Conservation (phyloP, 2,888 invertebrate genomes). For the Athripsodes cinereus region DNA sequence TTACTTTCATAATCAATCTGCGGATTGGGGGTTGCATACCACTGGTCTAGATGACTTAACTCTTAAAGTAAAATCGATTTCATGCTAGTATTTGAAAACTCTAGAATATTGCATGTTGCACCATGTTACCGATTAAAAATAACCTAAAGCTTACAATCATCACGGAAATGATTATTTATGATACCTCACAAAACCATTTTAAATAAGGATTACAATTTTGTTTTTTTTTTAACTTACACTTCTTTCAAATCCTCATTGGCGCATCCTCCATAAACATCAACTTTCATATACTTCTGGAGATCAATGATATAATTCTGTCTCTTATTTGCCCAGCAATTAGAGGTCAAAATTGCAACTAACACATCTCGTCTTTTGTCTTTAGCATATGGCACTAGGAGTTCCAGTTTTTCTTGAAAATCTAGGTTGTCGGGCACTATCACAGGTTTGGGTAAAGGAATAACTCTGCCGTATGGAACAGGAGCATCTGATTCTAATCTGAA, state of each 20-base stretch:
- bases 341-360: conserved; percentile 45
- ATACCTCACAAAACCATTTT: too few species aligned
- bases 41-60: too few species aligned
- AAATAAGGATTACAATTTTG: too few species aligned
- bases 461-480: conserved; percentile 50
- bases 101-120: too few species aligned
- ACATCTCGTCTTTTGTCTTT: conserved; percentile 35
- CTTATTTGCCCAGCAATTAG: conserved; percentile 44
- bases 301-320: conserved; percentile 45
- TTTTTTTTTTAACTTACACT: too few species aligned
- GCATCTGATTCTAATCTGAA: conserved; percentile 47
- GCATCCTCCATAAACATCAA: conserved; percentile 40
- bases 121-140: too few species aligned
- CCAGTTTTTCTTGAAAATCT: background rate
- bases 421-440: background rate
- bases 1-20: too few species aligned
- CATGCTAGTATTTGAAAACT: too few species aligned
- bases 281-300: conserved; percentile 49
- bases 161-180: too few species aligned
- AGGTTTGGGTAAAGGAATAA: conserved; percentile 29
- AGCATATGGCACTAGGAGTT: conserved; percentile 16
- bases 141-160: too few species aligned
- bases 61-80: too few species aligned
- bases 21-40: too few species aligned
- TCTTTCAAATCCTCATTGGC: background rate